Percentiles rank a stretch among this genome's conserved stretches.
phyloP scores from a whole-genome alignment of 2,113 vertebrate species.

The Heliornis fulica region DNA sequence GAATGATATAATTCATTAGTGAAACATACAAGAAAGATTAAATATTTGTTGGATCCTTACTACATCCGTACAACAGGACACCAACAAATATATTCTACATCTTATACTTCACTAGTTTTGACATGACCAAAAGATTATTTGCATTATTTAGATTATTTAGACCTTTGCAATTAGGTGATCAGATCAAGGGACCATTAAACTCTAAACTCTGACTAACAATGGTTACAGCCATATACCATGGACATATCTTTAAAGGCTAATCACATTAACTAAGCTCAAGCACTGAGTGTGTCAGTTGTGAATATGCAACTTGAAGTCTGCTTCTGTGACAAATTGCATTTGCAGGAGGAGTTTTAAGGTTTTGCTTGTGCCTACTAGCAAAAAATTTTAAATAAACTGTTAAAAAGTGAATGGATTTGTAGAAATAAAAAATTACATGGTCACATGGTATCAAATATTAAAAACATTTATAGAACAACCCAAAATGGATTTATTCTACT shows the following conservation, averaged over 20 bases:
- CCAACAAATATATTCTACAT: not conserved
- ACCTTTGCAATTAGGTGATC: not conserved
- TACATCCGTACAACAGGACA: not conserved
- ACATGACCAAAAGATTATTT: not conserved
- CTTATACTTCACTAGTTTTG: not conserved
- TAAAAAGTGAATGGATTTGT: not conserved
- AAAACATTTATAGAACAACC: not conserved
- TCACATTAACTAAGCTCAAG: not conserved
- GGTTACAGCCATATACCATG: not conserved
- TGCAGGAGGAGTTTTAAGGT: not conserved
- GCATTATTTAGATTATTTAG: too few relatives aligned
- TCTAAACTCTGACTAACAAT: not conserved
- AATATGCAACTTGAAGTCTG: not conserved
- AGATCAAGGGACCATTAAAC: not conserved
- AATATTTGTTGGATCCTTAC: not conserved
- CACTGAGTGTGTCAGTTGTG: not conserved
- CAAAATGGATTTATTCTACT: not conserved
- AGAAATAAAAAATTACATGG: not conserved
- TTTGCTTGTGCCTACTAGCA: not conserved
- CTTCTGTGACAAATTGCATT: not conserved
- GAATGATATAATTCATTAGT: not conserved
- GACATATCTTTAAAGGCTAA: not conserved
- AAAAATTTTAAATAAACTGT: not conserved
- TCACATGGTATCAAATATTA: not conserved
- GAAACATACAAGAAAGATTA: not conserved